Evolutionary conservation across 2,113 vertebrate species (phyloP), one percentile per base, ranked within the genome.

Genomic region (Chrysemys picta): DNA sequence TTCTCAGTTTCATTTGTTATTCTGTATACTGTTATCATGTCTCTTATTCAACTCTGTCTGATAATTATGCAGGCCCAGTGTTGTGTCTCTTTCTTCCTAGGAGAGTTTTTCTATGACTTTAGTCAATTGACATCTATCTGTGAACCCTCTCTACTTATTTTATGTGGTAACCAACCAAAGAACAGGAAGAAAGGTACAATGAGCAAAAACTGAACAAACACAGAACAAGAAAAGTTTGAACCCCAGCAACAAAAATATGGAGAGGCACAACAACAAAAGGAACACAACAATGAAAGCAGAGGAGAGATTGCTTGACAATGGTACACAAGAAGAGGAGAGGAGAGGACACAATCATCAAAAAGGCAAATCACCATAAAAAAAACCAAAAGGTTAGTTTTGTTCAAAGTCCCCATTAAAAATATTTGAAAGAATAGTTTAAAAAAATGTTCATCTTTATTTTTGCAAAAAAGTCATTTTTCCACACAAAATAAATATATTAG

Each of bases 391-490:
- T 2, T 62, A 2, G 21, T 8, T 79, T 82, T 84, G 0, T 10
- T 62, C 3, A 75, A 45, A 24, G 14, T 75, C 0, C 0, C 4
- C 22, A 52, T 1, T 0, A 56, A 94, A 81, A 47, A 53, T 31
- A 79, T 85, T 31, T 45, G 4, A 4, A 54, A 90, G 87, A 91
- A 49, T 9, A 76, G 75, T 50, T 17, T 1, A 8, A 80, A 42
- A 49, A n/a, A 1, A 10, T 24, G 1, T 2, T 0, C 47, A 6
- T 13, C 5, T 50, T 11, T 11, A 57, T 57, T 57, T 56, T 57
- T 57, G 24, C 9, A 57, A 57, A 57, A 57, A 57, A 25, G 56
- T 57, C 22, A 25, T 57, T 57, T 57, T 57, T 57, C 56, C 9
- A 11, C 56, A 57, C 7, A 57, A 80, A 24, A 22, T 1, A 86